A percentile compares a stretch with the other conserved stretches of the same genome.
phyloP scores from a whole-genome alignment of 1,140 invertebrate genomes.

The Hycleus cichorii region DNA sequence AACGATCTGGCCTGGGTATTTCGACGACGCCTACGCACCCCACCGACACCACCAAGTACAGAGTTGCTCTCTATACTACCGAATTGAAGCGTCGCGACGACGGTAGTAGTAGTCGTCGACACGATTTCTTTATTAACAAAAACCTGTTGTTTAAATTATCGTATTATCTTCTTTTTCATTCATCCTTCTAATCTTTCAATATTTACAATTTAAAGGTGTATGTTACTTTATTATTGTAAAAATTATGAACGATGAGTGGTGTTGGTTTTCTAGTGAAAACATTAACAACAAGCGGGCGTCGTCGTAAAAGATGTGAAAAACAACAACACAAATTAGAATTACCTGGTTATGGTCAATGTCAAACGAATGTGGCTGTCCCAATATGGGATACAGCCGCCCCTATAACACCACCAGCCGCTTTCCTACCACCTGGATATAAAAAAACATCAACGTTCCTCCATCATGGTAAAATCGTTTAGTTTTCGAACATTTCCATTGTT shows the following conservation, averaged over 20 bases:
- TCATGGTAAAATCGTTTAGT: slow-evolving; percentile 2
- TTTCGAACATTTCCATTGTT: too few relatives aligned
- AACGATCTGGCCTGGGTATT: slow-evolving; percentile 17
- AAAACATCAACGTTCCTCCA: slow-evolving; percentile 4
- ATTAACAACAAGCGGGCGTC: slow-evolving; percentile 53
- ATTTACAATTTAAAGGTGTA: neutral
- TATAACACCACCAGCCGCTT: slow-evolving; percentile 60
- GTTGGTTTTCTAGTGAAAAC: slow-evolving; percentile 60
- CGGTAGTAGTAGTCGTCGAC: slow-evolving; percentile 2
- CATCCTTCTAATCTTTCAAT: neutral
- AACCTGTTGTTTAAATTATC: slow-evolving; percentile 13
- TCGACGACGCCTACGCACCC: slow-evolving; percentile 16
- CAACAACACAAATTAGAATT: slow-evolving; percentile 50
- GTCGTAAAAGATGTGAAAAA: slow-evolving; percentile 53
- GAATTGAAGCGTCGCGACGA: slow-evolving; percentile 5
- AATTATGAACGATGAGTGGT: slow-evolving; percentile 47
- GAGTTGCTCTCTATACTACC: neutral
- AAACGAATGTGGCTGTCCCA: slow-evolving; percentile 48
- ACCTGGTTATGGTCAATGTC: slow-evolving; percentile 47
- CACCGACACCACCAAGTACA: neutral
- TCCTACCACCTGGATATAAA: slow-evolving; percentile 34
- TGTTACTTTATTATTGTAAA: neutral
- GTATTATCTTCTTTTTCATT: neutral
- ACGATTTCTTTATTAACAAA: slow-evolving; percentile 1
- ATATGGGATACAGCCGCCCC: slow-evolving; percentile 50